Evolutionary conservation across 2,888 invertebrate genomes (phyloP), one percentile per base, ranked within the genome.

Genomic region (Dione juno): DNA sequence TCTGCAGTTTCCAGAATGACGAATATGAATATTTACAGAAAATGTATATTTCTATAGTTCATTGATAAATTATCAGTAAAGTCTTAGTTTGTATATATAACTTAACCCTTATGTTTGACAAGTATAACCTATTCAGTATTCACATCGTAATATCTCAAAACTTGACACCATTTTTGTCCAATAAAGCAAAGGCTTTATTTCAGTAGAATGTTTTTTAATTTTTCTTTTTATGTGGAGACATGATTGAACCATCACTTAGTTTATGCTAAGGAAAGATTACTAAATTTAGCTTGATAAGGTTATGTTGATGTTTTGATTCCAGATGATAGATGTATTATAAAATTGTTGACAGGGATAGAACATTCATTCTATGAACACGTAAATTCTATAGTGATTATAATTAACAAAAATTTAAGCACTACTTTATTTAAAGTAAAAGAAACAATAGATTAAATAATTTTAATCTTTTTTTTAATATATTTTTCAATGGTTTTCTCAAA

Each of bases 251-350:
- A 16, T 9, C 43, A 14, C 14, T 54, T 37, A 14, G 40, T 19
- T 43, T 48, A 14, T 21, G 45, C 5, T 21, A 48, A 35, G 9
- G n/a, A 45, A 41, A 28, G 57, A 58, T 59, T 66, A 35, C n/a
- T 16, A 19, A 11, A 69, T 77, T 76, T 73, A 65, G 63, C 70
- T 76, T 77, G 77, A 77, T 88, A 87, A 92, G 92, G 93, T 93
- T 93, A 93, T 93, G 93, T 93, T 93, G 90, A 92, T 92, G 93
- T 93, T 93, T 92, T 92, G 91, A 80, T 90, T 86, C 78, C 81
- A 79, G 81, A 82, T 83, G 80, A 77, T 76, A 75, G 70, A 70
- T 71, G 68, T 57, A 53, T 66, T 61, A 45, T 59, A 67, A 70
- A 74, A 69, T 72, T 71, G 74, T 74, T 74, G 74, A 74, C 74